These are phyloP conservation scores for Drosophila obscura DNA, from an alignment of 1,140 invertebrate species.

Conservation along the genomic window DNA sequence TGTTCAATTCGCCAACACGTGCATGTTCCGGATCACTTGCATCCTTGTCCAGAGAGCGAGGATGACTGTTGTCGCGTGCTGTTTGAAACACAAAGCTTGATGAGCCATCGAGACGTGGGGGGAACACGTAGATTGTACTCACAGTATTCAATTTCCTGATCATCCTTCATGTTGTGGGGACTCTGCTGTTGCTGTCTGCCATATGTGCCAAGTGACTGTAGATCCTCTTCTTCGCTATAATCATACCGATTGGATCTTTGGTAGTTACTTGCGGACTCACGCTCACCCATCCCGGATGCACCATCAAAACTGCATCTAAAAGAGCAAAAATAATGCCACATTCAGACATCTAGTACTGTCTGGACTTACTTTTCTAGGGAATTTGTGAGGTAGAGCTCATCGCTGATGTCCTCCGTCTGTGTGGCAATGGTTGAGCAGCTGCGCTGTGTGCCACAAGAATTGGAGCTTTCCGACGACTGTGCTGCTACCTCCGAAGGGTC, in stretches of 20 bases:
- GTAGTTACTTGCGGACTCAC: constrained; percentile 22
- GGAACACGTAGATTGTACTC: too few relatives aligned
- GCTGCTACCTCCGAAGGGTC: constrained; percentile 8
- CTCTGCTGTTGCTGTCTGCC: constrained; percentile 17
- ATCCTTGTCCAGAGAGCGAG: too few relatives aligned
- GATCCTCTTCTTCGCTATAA: constrained; percentile 46
- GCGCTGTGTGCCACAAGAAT: constrained; percentile 53
- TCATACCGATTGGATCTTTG: constrained; percentile 27
- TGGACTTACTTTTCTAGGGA: constrained; percentile 63
- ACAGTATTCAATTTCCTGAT: too few relatives aligned
- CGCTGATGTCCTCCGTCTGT: constrained; percentile 78
- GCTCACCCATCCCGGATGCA: constrained; percentile 21
- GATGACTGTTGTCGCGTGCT: too few relatives aligned
- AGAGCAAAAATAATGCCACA: neutral
- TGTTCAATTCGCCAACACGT: constrained; percentile 89
- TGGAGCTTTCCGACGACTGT: constrained; percentile 38
- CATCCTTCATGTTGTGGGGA: constrained; percentile 84
- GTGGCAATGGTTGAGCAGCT: constrained; percentile 60
- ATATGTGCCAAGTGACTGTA: constrained; percentile 43
- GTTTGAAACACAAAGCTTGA: too few relatives aligned
- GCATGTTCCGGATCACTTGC: constrained; percentile 86
- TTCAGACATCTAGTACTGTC: too few relatives aligned
- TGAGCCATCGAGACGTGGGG: too few relatives aligned
- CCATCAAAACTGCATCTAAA: constrained; percentile 55
- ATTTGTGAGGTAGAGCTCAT: constrained; percentile 67